Evolutionary conservation across 1,140 invertebrate genomes (phyloP).

Genomic region (Epicauta chinensis): DNA sequence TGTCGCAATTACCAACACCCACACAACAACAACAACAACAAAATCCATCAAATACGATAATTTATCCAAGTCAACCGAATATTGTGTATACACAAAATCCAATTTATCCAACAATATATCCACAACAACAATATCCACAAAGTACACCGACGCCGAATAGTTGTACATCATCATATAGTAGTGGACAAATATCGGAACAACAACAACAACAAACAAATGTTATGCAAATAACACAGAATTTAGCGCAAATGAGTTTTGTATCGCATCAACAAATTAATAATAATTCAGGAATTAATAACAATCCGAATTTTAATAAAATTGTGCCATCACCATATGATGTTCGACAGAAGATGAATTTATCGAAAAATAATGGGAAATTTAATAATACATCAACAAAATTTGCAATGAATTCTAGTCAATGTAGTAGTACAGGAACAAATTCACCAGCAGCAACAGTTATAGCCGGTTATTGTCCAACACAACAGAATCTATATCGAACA

Average conservation of each 20-base stretch:
- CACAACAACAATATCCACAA: conserved; percentile 27
- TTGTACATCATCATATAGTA: conserved; percentile 15
- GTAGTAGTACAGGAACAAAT: conserved; percentile 37
- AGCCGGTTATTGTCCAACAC: conserved; percentile 29
- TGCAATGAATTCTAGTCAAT: conserved; percentile 35
- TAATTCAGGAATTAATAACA: background rate
- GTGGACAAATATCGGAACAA: background rate
- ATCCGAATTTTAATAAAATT: conserved; percentile 11
- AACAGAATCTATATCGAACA: conserved; percentile 25
- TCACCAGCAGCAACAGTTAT: conserved; percentile 38
- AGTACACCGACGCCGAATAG: conserved; percentile 32
- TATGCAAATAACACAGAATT: conserved; percentile 30
- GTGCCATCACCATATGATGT: conserved; percentile 9
- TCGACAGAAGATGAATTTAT: conserved; percentile 19
- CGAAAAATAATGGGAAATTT: conserved; percentile 19
- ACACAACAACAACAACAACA: conserved; percentile 11
- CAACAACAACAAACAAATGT: conserved; percentile 6
- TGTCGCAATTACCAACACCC: no score
- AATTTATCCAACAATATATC: conserved; percentile 11
- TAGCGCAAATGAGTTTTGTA: conserved; percentile 25
- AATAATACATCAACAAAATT: conserved; percentile 15
- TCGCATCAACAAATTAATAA: background rate
- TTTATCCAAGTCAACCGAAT: conserved; percentile 33
- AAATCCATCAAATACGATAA: conserved; percentile 20
- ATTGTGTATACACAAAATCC: conserved; percentile 33